phyloP scores from a whole-genome alignment of 2,113 vertebrate species.

The Grammomys surdaster region DNA sequence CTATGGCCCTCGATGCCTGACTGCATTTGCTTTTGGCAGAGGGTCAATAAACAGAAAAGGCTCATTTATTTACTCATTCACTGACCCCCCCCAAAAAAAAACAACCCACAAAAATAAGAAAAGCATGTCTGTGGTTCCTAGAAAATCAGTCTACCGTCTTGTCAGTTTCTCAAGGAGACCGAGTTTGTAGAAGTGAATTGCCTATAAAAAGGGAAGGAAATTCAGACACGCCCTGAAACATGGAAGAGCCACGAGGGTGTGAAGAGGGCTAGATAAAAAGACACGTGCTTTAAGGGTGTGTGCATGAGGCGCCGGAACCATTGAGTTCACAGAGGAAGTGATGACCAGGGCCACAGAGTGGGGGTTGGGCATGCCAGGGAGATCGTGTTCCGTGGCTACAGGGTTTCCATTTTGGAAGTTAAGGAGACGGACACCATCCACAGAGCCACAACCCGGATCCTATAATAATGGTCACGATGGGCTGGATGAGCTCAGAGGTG shows the following conservation, averaged over 20 bases:
- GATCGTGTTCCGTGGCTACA: neutral
- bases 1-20: neutral
- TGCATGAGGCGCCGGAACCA: accelerated
- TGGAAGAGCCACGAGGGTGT: neutral
- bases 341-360: neutral
- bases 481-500: neutral
- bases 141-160: neutral
- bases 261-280: neutral
- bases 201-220: neutral
- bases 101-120: neutral
- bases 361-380: too few relatives aligned
- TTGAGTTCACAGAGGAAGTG: neutral
- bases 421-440: neutral
- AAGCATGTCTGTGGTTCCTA: neutral
- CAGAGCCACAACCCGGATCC: neutral
- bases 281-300: neutral
- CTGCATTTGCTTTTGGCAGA: conserved; percentile 24
- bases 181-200: neutral
- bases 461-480: neutral
- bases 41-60: neutral
- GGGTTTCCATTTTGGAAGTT: neutral
- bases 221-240: neutral
- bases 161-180: neutral
- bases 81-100: neutral
- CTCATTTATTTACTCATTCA: neutral